A percentile compares a stretch with the other conserved stretches of the same genome.
Conservation (phyloP, 1,140 invertebrate genomes). For the Aplysia californica region DNA sequence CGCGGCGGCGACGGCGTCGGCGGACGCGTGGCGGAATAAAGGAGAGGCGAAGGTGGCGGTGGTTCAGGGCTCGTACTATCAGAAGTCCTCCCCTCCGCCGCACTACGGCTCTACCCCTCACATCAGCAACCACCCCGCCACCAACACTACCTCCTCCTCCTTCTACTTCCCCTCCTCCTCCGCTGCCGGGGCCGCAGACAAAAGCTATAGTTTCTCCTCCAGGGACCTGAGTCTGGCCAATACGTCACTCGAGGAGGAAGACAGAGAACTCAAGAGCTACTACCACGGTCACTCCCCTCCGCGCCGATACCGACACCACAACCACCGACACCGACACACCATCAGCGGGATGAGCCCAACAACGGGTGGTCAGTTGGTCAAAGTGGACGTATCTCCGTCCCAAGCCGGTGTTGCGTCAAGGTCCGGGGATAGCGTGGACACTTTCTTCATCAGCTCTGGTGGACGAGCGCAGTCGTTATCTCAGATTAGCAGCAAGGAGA, state of each 20-base stretch:
- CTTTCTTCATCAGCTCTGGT: too few relatives aligned
- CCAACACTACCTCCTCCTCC: too few relatives aligned
- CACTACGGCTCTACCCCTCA: too few relatives aligned
- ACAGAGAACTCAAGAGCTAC: background rate
- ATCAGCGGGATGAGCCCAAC: too few relatives aligned
- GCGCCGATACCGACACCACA: background rate
- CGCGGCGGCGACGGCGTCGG: background rate
- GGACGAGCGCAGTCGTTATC: background rate
- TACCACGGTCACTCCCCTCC: background rate
- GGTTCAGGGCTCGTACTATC: background rate
- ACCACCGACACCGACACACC: background rate
- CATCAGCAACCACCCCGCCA: too few relatives aligned
- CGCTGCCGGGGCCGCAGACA: background rate
- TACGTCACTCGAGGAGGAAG: background rate
- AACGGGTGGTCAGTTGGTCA: too few relatives aligned
- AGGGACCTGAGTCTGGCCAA: background rate
- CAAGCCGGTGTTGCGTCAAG: background rate
- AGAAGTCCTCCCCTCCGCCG: too few relatives aligned
- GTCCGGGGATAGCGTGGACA: background rate
- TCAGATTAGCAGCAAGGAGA: too few relatives aligned
- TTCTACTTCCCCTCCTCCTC: too few relatives aligned
- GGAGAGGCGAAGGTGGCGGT: background rate
- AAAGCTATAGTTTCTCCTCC: background rate
- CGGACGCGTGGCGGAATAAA: background rate
- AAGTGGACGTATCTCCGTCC: background rate